Conservation (phyloP, 2,797 vertebrate genomes). For the Amblyopsis hoosieri region DNA sequence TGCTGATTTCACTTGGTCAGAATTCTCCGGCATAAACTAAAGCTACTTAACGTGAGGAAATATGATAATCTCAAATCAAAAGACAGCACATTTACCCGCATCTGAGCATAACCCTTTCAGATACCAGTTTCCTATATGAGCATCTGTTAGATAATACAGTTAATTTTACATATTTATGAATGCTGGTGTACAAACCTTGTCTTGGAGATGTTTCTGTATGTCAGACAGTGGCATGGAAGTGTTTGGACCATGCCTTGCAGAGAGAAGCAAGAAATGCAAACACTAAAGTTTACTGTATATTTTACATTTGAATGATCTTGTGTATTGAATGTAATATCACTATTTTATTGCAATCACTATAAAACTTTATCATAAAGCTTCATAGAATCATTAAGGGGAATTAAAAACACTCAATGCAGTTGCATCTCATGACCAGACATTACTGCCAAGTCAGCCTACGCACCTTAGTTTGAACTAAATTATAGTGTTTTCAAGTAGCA, state of each 20-base stretch:
- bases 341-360: too few species aligned
- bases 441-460: too few species aligned
- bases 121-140: conserved; percentile 1
- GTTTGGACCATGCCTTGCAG: conserved; percentile 38
- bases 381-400: too few species aligned
- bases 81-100: conserved; percentile 32
- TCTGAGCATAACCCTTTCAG: conserved; percentile 23
- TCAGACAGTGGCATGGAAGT: conserved; percentile 53
- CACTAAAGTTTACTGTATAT: too few species aligned
- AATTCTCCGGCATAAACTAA: conserved; percentile 52
- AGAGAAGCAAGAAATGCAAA: neutral
- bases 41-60: conserved; percentile 60
- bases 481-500: neutral
- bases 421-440: too few species aligned
- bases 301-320: too few species aligned
- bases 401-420: too few species aligned
- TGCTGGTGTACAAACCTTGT: conserved; percentile 54
- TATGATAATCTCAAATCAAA: conserved; percentile 57
- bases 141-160: conserved; percentile 1
- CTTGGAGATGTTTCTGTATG: conserved; percentile 64
- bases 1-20: conserved; percentile 44
- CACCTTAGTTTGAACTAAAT: too few species aligned
- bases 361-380: too few species aligned
- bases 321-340: too few species aligned
- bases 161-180: neutral